A percentile compares a stretch with the other conserved stretches of the same genome.
Evolutionary conservation across 1,140 invertebrate species (phyloP).

Genomic region (Brachionus sp.): DNA sequence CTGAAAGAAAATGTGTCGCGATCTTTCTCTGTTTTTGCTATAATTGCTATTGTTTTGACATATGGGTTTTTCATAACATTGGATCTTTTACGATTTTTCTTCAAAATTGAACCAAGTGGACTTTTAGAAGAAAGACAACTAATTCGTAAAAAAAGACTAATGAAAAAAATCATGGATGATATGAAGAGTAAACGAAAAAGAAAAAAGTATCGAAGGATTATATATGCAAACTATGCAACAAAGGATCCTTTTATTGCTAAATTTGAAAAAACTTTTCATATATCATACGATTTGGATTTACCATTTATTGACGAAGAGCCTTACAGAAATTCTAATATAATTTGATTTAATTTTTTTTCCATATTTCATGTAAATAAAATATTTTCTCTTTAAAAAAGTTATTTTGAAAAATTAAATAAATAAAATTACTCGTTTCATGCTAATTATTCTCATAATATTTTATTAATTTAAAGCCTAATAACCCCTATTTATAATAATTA

Average conservation of each 20-base stretch:
- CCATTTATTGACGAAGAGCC: conserved; percentile 32
- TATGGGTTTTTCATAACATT: conserved; percentile 40
- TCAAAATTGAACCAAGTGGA: conserved; percentile 37
- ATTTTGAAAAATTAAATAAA: too few relatives aligned
- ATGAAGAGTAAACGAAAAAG: conserved; percentile 36
- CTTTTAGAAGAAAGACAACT: conserved; percentile 32
- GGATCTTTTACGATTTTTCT: conserved; percentile 15
- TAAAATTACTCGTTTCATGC: too few relatives aligned
- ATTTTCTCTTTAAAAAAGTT: background rate
- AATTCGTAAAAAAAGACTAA: background rate
- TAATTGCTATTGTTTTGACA: background rate
- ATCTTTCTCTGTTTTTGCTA: conserved; percentile 42
- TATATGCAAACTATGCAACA: background rate
- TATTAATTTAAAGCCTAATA: too few relatives aligned
- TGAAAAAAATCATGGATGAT: conserved; percentile 42
- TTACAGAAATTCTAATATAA: background rate
- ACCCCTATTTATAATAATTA: too few relatives aligned
- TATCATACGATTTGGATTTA: conserved; percentile 40
- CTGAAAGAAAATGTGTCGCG: conserved; percentile 11
- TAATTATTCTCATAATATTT: too few relatives aligned
- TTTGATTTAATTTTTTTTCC: background rate
- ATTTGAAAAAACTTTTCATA: conserved; percentile 38
- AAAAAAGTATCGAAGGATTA: conserved; percentile 21
- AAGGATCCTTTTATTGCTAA: conserved; percentile 34
- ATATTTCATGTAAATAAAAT: background rate